A percentile compares a stretch with the other conserved stretches of the same genome.
Conservation (phyloP, 2,888 invertebrate species). For the Flabesymbios commensalis region DNA sequence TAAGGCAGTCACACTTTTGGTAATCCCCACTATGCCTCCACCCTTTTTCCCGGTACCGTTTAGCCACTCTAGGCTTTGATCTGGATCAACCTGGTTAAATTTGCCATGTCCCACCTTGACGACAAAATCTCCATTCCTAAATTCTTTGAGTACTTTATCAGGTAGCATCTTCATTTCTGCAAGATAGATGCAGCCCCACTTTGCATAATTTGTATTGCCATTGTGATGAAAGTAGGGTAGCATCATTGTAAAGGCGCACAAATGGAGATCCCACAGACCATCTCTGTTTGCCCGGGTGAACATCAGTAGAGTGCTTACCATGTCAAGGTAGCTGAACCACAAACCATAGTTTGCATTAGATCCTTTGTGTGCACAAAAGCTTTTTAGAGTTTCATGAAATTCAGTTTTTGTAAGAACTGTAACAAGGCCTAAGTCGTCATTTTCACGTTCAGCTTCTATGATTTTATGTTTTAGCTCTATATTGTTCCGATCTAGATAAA, state of each 20-base stretch:
- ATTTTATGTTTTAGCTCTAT: neutral
- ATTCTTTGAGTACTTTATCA: constrained; percentile 6
- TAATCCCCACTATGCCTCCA: constrained; percentile 17
- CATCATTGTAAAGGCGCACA: constrained; percentile 8
- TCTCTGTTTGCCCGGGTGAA: constrained; percentile 9
- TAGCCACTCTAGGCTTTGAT: constrained; percentile 20
- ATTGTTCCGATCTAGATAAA: neutral
- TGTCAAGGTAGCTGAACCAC: constrained; percentile 8
- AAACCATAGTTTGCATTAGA: constrained; percentile 1
- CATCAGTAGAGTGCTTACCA: constrained; percentile 11
- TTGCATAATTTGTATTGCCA: constrained; percentile 10
- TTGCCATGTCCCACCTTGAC: constrained; percentile 12
- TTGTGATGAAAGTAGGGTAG: constrained; percentile 11
- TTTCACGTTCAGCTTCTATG: neutral
- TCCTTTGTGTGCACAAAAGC: neutral
- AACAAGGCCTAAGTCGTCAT: neutral
- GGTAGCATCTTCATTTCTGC: constrained; percentile 3
- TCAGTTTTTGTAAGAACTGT: neutral
- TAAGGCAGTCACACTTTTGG: constrained; percentile 2
- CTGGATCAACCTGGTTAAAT: constrained; percentile 20
- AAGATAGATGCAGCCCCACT: constrained; percentile 12
- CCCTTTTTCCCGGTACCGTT: constrained; percentile 18
- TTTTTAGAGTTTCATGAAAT: neutral
- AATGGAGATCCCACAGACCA: constrained; percentile 15
- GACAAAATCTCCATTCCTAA: constrained; percentile 20